Percentiles rank a stretch among this genome's conserved stretches.
Evolutionary conservation across 2,888 invertebrate species (phyloP).

Genomic region (Clistopyga incitator): DNA sequence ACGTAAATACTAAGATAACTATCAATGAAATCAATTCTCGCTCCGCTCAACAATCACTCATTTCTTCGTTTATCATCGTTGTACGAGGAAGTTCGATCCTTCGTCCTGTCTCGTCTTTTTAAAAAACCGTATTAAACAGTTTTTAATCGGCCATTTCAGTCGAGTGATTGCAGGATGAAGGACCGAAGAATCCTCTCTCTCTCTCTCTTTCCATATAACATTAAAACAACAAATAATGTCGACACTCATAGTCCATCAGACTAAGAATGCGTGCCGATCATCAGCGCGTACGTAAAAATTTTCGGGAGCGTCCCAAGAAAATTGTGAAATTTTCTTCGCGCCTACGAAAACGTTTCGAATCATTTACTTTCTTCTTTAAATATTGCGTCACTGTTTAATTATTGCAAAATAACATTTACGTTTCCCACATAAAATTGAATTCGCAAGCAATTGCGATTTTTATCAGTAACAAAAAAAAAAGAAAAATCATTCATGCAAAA

Average conservation of each 20-base stretch:
- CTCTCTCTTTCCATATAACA: constrained; percentile 14
- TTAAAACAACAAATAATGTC: constrained; percentile 36
- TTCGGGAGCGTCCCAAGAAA: neutral
- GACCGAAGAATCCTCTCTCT: constrained; percentile 9
- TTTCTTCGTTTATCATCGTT: constrained; percentile 47
- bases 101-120: neutral
- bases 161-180: neutral
- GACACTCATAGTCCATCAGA: constrained; percentile 60
- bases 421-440: constrained; percentile 41
- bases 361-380: constrained; percentile 30
- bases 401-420: constrained; percentile 15
- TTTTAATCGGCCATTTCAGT: neutral
- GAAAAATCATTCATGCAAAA: constrained; percentile 17
- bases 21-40: constrained; percentile 61
- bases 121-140: neutral
- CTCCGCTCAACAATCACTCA: constrained; percentile 59
- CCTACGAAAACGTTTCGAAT: neutral
- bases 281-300: constrained; percentile 44
- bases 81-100: neutral
- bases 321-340: neutral
- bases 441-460: constrained; percentile 13
- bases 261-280: constrained; percentile 61
- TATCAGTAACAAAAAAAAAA: neutral
- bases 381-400: constrained; percentile 49
- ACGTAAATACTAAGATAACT: constrained; percentile 65